Evolutionary conservation across 2,888 invertebrate species (phyloP), one percentile per base, ranked within the genome.

Genomic region (Thymelicus lineola): DNA sequence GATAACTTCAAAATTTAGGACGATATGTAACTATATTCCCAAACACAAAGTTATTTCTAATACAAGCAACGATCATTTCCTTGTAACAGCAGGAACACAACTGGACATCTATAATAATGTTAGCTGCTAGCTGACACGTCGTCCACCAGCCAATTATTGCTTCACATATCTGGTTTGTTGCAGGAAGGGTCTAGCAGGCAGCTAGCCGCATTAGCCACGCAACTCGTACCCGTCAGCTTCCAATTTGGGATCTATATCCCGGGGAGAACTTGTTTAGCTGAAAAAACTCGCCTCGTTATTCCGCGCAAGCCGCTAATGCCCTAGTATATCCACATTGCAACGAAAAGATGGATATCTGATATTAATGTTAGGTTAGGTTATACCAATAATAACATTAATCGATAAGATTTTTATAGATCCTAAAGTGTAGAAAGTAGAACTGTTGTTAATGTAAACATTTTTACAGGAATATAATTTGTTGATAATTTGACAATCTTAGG

Each of bases 161-260:
- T 50, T 67, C 60, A 67, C 53, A 55, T 61, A 62, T 67, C 67
- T 61, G 28, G 66, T 67, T 46, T 53, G 59, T 60, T 55, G 61
- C 67, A 68, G 67, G 67, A 68, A 66, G 66, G 66, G 36, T 48
- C 53, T 66, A 66, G 60, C 38, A 68, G 60, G 66, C 59, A 17
- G 36, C 53, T 66, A 66, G 60, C 38, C 35, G 59, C 62, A 48
- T 62, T 62, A 53, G 60, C 61, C 60, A 55, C 61, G 55, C 61
- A 68, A 61, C 61, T 45, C 45, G 67, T 38, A 61, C 55, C 15
- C 38, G 66, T n/a, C 48, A 35, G 28, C 55, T 55, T 6, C 67
- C 67, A 68, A 68, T 61, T 62, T 61, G 28, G 67, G 67, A 68
- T 68, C 67, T 61, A 62, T 55, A 68, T 61, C 67, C 67, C 45